Percentiles rank a stretch among this genome's conserved stretches.
Conservation (phyloP, 1,140 invertebrate species). For the Rhysida immarginata region DNA sequence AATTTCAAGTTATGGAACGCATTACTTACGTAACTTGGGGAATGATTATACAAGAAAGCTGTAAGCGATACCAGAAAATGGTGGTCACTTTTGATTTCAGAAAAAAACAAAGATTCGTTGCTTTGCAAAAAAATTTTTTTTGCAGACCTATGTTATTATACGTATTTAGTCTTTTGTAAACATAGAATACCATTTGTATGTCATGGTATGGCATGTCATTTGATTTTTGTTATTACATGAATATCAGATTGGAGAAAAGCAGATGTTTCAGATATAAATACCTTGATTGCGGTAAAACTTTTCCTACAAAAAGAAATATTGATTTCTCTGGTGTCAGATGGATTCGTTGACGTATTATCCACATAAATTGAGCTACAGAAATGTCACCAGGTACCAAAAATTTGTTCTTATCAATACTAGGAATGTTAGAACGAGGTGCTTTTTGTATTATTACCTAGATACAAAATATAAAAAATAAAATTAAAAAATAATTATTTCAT, state of each 20-base stretch:
- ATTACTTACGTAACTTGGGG: no score
- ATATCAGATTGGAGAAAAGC: no score
- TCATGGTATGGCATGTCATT: no score
- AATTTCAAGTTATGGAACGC: no score
- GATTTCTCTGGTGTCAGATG: constrained; percentile 34
- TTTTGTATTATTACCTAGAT: constrained; percentile 35
- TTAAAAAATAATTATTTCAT: not conserved
- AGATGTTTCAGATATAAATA: constrained; percentile 16
- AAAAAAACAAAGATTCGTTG: no score
- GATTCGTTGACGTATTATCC: constrained; percentile 36
- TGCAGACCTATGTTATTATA: not conserved
- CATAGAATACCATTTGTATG: not conserved
- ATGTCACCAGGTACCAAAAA: constrained; percentile 37
- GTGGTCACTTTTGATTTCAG: no score
- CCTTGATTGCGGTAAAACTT: constrained; percentile 35
- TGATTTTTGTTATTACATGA: no score
- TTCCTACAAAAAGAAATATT: constrained; percentile 36
- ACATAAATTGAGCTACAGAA: constrained; percentile 39
- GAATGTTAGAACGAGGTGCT: constrained; percentile 31
- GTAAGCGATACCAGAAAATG: no score
- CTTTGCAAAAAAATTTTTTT: not conserved
- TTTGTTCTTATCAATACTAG: constrained; percentile 35
- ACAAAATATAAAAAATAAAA: constrained; percentile 1
- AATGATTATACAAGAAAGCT: no score
- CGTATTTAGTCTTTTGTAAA: constrained; percentile 3